Base-by-base conservation (phyloP, 2,113 vertebrate species). In the Hemichromis elongatus region DNA sequence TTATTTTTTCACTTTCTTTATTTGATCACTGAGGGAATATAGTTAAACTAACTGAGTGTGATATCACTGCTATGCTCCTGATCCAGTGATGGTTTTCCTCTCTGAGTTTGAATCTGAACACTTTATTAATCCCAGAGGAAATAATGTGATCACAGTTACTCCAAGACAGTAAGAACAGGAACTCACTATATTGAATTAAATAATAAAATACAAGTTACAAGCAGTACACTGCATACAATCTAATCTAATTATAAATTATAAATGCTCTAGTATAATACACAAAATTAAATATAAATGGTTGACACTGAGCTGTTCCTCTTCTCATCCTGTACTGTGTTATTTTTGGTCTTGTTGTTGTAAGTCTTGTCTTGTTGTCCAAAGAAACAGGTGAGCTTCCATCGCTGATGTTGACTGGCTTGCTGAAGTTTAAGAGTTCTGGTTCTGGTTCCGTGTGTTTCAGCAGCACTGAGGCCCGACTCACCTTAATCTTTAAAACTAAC, bases 391-490 rank as follows among this genome's bases (percentile, higher is more conserved):
- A 47, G 16, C 45, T 16, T 47, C 14, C 45, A 3, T 16, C 6
- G 66, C 21, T 18, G 40, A 1, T 26, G 21, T 0, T 18, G 14
- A 18, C 14, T 16, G 5, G 6, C 5, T n/a, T n/a, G n/a, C n/a
- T n/a, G n/a, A n/a, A n/a, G n/a, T n/a, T n/a, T n/a, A n/a, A n/a
- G n/a, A n/a, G n/a, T n/a, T n/a, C n/a, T n/a, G n/a, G n/a, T n/a
- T n/a, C n/a, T n/a, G n/a, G n/a, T 50, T 40, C 19, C 3, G 1
- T 18, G 68, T 47, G 40, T 47, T 73, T 73, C 24, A 47, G 66
- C 9, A 45, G 40, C 59, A n/a, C 0, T 3, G 18, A 63, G 18
- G 33, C 5, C 18, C 2, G 2, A 24, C 0, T 26, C 42, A 19
- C 68, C 19, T 9, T 30, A 19, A 73, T 19, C 24, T 75, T 75